phyloP scores from a whole-genome alignment of 2,113 vertebrate species.

The Silurus asotus region DNA sequence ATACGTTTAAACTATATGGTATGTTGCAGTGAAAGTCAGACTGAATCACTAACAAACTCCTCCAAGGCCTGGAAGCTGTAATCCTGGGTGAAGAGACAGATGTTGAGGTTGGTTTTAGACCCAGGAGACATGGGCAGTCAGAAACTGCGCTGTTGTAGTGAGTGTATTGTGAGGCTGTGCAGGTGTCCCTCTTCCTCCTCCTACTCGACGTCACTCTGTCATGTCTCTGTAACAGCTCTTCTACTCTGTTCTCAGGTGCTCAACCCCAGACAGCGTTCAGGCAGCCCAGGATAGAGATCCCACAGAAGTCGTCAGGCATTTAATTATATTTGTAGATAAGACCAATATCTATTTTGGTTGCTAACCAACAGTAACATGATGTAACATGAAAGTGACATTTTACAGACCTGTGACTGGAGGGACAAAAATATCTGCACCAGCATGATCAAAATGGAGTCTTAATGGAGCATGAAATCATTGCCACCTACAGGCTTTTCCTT shows the following conservation, averaged over 20 bases:
- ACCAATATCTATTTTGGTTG: conserved; percentile 46
- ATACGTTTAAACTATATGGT: not conserved
- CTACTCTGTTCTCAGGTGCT: not conserved
- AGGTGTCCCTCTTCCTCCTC: conserved; percentile 5
- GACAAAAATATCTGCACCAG: not conserved
- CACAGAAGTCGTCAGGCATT: conserved; percentile 53
- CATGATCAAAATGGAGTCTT: conserved; percentile 6
- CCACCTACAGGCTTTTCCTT: not conserved
- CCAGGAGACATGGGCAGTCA: not conserved
- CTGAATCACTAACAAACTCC: not conserved
- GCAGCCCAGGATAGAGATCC: not conserved
- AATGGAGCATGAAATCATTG: conserved; percentile 1
- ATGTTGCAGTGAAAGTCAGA: not conserved
- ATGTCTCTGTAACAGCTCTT: not conserved
- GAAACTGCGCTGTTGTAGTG: not conserved
- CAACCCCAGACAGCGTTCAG: not conserved
- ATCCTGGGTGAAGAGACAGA: not conserved
- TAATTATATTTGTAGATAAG: conserved; percentile 59
- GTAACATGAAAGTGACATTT: conserved; percentile 36
- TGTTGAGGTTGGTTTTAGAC: no score
- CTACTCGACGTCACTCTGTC: conserved; percentile 5
- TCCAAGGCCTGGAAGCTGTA: not conserved
- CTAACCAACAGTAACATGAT: conserved; percentile 31
- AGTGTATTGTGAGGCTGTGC: conserved; percentile 16
- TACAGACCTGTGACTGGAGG: not conserved